Conservation (phyloP, 1,140 invertebrate species). For the Neomicropteryx cornuta region DNA sequence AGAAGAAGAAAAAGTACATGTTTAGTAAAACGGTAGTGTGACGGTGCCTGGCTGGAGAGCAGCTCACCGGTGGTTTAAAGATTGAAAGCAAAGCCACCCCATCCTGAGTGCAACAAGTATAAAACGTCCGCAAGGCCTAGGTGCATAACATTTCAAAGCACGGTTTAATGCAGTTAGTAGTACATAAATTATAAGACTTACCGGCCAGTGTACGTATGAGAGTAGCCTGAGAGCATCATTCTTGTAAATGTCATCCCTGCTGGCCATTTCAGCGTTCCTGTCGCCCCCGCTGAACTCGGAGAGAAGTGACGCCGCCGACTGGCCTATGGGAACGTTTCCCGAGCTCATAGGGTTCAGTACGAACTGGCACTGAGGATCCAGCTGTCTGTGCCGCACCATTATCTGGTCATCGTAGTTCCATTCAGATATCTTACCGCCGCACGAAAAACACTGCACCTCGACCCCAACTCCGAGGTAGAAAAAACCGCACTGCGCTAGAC, state of each 20-base stretch:
- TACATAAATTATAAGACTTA: conserved; percentile 23
- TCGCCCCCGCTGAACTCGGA: conserved; percentile 9
- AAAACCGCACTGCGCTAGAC: conserved; percentile 74
- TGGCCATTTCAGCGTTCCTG: conserved; percentile 10
- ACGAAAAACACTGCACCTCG: conserved; percentile 67
- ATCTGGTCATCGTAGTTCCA: conserved; percentile 69
- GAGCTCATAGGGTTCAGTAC: conserved; percentile 49
- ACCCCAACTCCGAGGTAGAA: conserved; percentile 56
- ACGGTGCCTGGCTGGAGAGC: no score
- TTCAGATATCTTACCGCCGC: conserved; percentile 54
- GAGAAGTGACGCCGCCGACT: conserved; percentile 7
- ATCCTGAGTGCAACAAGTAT: background rate
- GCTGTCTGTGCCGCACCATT: conserved; percentile 47
- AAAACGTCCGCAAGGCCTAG: background rate
- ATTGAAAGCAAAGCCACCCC: background rate
- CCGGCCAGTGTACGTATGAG: conserved; percentile 56
- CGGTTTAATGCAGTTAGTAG: conserved; percentile 2
- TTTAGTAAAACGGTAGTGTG: background rate
- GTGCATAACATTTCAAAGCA: background rate
- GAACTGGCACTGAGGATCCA: conserved; percentile 61
- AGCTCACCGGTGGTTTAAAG: background rate
- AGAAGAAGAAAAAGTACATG: background rate
- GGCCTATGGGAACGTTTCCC: conserved; percentile 47
- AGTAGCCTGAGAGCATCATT: conserved; percentile 40
- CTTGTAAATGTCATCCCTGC: conserved; percentile 32